Conservation (phyloP, 2,888 invertebrate species). For the Caenorhabditis auriculariae region DNA sequence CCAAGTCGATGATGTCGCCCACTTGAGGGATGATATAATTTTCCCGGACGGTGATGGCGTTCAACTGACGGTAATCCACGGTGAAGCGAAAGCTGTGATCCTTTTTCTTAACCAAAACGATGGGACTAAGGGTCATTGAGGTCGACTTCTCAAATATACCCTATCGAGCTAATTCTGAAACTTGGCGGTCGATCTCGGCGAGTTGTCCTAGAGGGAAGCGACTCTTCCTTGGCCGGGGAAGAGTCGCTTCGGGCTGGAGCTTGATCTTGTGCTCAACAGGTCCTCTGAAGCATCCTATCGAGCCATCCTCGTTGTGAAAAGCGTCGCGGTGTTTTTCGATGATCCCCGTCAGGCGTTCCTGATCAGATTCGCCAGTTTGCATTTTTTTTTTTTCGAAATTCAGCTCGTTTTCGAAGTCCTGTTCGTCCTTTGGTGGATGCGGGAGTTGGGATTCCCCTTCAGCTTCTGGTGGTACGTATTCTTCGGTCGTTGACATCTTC, state of each 20-base stretch:
- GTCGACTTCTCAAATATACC: constrained; percentile 5
- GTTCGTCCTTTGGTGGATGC: too few relatives aligned
- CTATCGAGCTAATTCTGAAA: constrained; percentile 7
- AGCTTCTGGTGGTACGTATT: too few relatives aligned
- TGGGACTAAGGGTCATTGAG: constrained; percentile 6
- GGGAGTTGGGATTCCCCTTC: too few relatives aligned
- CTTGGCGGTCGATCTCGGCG: constrained; percentile 7
- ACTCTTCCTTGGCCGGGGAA: neutral
- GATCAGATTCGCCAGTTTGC: neutral
- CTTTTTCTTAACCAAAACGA: constrained; percentile 22
- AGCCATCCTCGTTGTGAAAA: constrained; percentile 16
- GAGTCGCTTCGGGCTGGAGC: neutral
- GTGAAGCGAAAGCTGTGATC: constrained; percentile 11
- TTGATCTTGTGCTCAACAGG: constrained; percentile 11
- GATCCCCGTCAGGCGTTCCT: too few relatives aligned
- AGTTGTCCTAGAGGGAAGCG: constrained; percentile 12
- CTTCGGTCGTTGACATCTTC: too few relatives aligned
- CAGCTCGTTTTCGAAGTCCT: constrained; percentile 2
- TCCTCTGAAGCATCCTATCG: constrained; percentile 14
- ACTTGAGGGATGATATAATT: constrained; percentile 7
- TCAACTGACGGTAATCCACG: constrained; percentile 21
- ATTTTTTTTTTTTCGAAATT: constrained; percentile 1
- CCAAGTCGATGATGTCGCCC: constrained; percentile 12
- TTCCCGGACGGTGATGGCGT: constrained; percentile 8
- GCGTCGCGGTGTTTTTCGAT: constrained; percentile 4